Conservation (phyloP, 2,888 invertebrate genomes). For the Cantharis lateralis region DNA sequence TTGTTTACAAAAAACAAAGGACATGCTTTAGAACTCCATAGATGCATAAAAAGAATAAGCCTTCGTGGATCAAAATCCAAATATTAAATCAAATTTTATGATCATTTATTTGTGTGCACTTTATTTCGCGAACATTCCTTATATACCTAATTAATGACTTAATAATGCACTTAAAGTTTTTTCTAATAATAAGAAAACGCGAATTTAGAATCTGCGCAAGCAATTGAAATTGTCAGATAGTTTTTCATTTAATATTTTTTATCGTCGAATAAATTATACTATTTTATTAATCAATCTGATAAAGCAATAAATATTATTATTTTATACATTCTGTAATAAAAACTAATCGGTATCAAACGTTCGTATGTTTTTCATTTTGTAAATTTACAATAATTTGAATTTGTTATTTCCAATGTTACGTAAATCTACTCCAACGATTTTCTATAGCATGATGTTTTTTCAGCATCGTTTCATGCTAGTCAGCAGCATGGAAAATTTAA, state of each 20-base stretch:
- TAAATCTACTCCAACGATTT: neutral
- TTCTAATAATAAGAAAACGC: too few relatives aligned
- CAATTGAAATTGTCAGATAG: neutral
- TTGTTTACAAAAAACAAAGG: too few relatives aligned
- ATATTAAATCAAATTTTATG: too few relatives aligned
- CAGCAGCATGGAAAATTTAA: constrained; percentile 1
- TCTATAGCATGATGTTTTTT: neutral
- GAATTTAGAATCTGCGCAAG: neutral
- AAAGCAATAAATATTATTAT: neutral
- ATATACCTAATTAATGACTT: too few relatives aligned
- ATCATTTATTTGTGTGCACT: too few relatives aligned
- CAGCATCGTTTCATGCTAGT: neutral
- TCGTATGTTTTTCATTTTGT: neutral
- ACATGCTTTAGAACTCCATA: too few relatives aligned
- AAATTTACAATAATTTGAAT: neutral
- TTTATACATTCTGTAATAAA: neutral
- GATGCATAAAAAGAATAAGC: too few relatives aligned
- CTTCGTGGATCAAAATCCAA: too few relatives aligned
- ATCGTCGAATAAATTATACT: neutral
- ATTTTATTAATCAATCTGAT: too few relatives aligned
- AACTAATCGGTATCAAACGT: neutral
- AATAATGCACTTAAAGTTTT: too few relatives aligned
- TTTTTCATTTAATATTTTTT: neutral
- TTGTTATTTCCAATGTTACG: neutral
- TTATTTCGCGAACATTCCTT: too few relatives aligned